Evolutionary conservation across 2,113 vertebrate genomes (phyloP), one percentile per base, ranked within the genome.

Genomic region (Tauraco erythrolophus): DNA sequence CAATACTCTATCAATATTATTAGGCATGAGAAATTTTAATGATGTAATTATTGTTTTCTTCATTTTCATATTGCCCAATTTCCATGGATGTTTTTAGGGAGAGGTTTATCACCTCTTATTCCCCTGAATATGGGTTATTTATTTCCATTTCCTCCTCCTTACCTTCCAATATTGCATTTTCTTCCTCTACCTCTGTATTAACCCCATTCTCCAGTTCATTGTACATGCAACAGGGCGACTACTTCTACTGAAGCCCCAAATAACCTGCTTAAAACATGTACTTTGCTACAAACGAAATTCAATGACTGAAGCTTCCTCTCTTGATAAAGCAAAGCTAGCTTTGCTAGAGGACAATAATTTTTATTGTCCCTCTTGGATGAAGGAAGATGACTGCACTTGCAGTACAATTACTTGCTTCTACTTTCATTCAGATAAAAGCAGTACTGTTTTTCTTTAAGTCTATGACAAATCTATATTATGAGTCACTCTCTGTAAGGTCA

Each of bases 401-500:
- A 69, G 15, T 75, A 19, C 50, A 84, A 84, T 95, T 92, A 84
- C 46, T 92, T 84, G 74, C 37, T 79, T 69, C 54, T 93, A 70
- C 83, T 84, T 94, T 65, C 74, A 78, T 96, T 94, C 74, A 89
- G 62, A 95, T 88, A 70, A 94, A 96, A 94, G 56, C 76, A 71
- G 68, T 70, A 60, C 25, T 75, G 58, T 94, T 94, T 94, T 92
- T 82, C 83, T 91, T 68, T 72, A 94, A 75, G 56, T 84, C 56
- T 75, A 27, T 94, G 87, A 92, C 41, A 94, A 93, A 85, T 86
- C 66, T 64, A 54, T 94, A 90, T 78, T 88, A 91, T 97, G 96
- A 97, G 64, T 97, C 95, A 96, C 48, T 81, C 66, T 95, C 62
- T 53, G 14, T 88, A 91, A 96, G 95, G 93, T 95, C 84, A 13